Percentiles rank a stretch among this genome's conserved stretches.
Evolutionary conservation across 2,888 invertebrate species (phyloP).

Genomic region (Hirudinaria manillensis): DNA sequence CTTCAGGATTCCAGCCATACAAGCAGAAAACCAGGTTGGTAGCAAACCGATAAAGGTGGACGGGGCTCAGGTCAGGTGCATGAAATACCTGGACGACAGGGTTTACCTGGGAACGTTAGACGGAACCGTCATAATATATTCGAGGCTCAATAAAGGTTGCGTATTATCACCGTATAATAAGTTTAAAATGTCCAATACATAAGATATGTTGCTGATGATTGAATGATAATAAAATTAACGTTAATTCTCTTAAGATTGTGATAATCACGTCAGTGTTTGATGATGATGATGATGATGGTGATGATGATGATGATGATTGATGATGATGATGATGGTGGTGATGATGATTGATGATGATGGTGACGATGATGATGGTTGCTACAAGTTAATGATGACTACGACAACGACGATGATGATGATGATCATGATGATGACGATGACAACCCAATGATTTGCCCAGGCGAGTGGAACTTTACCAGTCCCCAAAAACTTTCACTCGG

Average conservation of each 20-base stretch:
- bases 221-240: too few species aligned
- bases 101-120: constrained; percentile 80
- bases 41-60: constrained; percentile 16
- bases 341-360: background rate
- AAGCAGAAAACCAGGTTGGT: constrained; percentile 32
- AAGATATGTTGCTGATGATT: too few species aligned
- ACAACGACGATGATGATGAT: background rate
- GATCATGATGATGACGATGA: background rate
- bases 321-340: too few species aligned
- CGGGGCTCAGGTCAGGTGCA: constrained; percentile 62
- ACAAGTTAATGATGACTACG: background rate
- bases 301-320: too few species aligned
- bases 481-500: constrained; percentile 32
- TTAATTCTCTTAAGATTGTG: too few species aligned
- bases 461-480: constrained; percentile 35
- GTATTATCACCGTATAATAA: background rate
- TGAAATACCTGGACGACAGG: constrained; percentile 76
- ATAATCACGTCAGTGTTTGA: too few species aligned
- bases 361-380: background rate
- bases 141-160: background rate
- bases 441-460: constrained; percentile 5
- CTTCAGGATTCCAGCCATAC: constrained; percentile 1
- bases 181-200: too few species aligned
- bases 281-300: too few species aligned
- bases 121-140: constrained; percentile 18